Percentiles rank a stretch among this genome's conserved stretches.
phyloP scores from a whole-genome alignment of 2,797 vertebrate genomes.

The Dipus sagitta region DNA sequence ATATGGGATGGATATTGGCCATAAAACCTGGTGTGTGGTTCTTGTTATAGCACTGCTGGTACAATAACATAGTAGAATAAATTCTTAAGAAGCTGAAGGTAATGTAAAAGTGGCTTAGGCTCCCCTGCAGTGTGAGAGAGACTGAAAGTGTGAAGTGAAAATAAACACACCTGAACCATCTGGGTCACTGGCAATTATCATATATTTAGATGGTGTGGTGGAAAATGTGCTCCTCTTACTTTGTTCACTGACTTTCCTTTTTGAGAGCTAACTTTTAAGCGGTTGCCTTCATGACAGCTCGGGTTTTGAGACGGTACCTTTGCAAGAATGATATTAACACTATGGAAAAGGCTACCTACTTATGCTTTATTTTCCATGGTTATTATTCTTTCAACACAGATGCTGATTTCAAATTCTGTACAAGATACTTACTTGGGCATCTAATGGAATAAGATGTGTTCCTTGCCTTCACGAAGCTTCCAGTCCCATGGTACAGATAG shows the following conservation, averaged over 20 bases:
- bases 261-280: slow-evolving; percentile 42
- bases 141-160: slow-evolving; percentile 80
- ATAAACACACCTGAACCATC: slow-evolving; percentile 60
- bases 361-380: not conserved
- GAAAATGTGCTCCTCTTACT: slow-evolving; percentile 55
- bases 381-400: not conserved
- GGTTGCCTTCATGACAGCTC: slow-evolving; percentile 14
- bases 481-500: not conserved
- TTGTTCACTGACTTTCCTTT: not conserved
- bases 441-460: not conserved
- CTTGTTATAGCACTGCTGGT: slow-evolving; percentile 70
- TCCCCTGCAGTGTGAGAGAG: slow-evolving; percentile 68
- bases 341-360: not conserved
- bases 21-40: slow-evolving; percentile 75
- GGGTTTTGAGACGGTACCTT: slow-evolving; percentile 30
- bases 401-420: not conserved
- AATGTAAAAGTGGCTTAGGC: slow-evolving; percentile 63
- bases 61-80: slow-evolving; percentile 74
- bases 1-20: slow-evolving; percentile 77
- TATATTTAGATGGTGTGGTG: slow-evolving; percentile 29
- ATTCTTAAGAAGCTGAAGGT: slow-evolving; percentile 79
- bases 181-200: slow-evolving; percentile 41
- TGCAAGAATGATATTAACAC: not conserved
- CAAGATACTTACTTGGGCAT: not conserved
- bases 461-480: not conserved